Percentiles rank a stretch among this genome's conserved stretches.
Evolutionary conservation across 2,888 invertebrate genomes (phyloP).

Genomic region (Dolichopus griseipennis): DNA sequence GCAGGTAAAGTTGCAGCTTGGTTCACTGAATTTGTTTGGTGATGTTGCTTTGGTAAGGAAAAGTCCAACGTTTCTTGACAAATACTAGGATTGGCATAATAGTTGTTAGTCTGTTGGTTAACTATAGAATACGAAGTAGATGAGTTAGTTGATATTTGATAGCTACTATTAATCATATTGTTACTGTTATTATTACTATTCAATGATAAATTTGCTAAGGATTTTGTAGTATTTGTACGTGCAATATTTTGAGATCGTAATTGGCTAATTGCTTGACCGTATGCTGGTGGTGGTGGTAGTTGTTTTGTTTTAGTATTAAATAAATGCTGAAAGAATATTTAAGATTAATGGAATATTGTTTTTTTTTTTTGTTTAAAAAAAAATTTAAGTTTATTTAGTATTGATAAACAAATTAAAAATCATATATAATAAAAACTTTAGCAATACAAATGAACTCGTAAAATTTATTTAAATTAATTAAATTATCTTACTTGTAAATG

Average conservation of each 20-base stretch:
- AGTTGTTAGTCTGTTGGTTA: background rate
- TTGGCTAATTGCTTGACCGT: conserved; percentile 43
- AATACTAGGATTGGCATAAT: conserved; percentile 10
- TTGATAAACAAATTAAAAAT: no score
- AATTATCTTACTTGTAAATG: conserved; percentile 15
- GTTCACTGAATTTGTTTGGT: conserved; percentile 10
- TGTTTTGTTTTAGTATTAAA: conserved; percentile 33
- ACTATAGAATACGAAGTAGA: conserved; percentile 7
- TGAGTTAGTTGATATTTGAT: background rate
- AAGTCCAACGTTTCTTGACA: conserved; percentile 12
- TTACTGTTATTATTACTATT: conserved; percentile 10
- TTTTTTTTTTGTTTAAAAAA: conserved; percentile 7
- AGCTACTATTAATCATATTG: conserved; percentile 8
- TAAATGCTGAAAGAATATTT: conserved; percentile 27
- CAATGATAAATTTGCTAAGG: conserved; percentile 30
- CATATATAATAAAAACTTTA: background rate
- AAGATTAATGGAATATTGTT: background rate
- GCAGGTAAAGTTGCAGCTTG: conserved; percentile 10
- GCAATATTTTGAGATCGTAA: conserved; percentile 39
- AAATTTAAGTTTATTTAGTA: no score
- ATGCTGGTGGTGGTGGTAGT: conserved; percentile 41
- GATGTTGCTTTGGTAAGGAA: background rate
- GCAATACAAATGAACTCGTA: no score
- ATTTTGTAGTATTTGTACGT: conserved; percentile 20
- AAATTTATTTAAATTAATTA: background rate